Conservation (phyloP, 2,113 vertebrate species). For the Agapornis roseicollis region DNA sequence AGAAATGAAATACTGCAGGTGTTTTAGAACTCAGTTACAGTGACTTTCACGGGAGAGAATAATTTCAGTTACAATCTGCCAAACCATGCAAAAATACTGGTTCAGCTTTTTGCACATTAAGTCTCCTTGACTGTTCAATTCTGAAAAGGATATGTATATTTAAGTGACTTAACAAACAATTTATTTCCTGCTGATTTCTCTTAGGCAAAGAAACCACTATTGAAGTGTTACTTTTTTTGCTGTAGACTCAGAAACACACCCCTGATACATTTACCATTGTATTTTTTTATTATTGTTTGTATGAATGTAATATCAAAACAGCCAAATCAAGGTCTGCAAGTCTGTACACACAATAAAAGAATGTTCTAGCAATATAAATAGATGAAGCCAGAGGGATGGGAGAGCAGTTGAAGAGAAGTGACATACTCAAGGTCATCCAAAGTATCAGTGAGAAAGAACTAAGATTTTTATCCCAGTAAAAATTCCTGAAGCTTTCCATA, state of each 20-base stretch:
- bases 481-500: background rate
- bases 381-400: background rate
- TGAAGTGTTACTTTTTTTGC: background rate
- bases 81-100: slow-evolving; percentile 3
- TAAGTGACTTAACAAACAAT: background rate
- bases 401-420: background rate
- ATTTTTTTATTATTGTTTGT: background rate
- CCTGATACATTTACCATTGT: background rate
- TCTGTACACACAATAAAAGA: background rate
- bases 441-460: background rate
- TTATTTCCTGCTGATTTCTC: background rate
- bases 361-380: background rate
- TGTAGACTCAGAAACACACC: background rate
- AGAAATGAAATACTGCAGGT: slow-evolving; percentile 28
- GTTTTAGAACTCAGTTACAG: background rate
- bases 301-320: background rate
- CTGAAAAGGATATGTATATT: background rate
- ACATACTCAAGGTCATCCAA: background rate
- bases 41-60: slow-evolving; percentile 7
- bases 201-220: background rate
- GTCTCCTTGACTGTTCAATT: background rate
- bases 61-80: background rate
- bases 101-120: background rate
- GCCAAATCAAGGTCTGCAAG: background rate
- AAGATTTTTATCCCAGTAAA: slow-evolving; percentile 10